Conservation (phyloP, 2,113 vertebrate genomes). For the Mirounga angustirostris region DNA sequence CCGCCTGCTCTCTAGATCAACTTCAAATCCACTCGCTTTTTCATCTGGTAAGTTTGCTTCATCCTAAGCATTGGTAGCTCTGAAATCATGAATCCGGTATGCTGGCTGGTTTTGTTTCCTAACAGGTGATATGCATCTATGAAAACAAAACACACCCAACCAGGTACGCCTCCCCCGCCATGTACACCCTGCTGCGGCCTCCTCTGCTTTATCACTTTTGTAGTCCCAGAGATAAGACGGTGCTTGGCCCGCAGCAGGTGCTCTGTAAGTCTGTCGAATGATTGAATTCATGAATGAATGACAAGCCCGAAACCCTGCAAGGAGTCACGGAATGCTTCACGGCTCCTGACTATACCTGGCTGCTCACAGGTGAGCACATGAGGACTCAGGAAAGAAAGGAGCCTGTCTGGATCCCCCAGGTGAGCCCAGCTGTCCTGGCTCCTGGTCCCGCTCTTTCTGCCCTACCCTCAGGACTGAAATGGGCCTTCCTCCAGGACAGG, state of each 20-base stretch:
- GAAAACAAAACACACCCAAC: not conserved
- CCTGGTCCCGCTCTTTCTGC: not conserved
- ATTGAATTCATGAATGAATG: rapidly evolving
- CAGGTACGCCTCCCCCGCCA: rapidly evolving
- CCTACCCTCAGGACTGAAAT: no score
- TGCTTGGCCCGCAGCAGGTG: not conserved
- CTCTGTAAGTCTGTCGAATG: not conserved
- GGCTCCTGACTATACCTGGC: not conserved
- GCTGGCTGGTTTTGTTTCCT: not conserved
- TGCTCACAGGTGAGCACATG: not conserved
- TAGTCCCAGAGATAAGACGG: not conserved
- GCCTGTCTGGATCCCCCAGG: not conserved
- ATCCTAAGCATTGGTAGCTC: not conserved
- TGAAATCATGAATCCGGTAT: not conserved
- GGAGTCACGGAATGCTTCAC: not conserved
- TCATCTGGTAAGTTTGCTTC: not conserved
- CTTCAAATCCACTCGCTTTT: no score
- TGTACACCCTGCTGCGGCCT: not conserved
- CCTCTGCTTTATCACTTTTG: not conserved
- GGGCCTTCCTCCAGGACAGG: not conserved
- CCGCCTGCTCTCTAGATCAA: no score
- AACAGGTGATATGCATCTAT: not conserved
- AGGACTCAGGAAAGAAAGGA: not conserved
- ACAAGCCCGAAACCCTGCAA: not conserved
- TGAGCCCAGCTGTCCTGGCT: not conserved